Evolutionary conservation across 2,888 invertebrate genomes (phyloP).

Genomic region (Leptinotarsa rubiginosa): DNA sequence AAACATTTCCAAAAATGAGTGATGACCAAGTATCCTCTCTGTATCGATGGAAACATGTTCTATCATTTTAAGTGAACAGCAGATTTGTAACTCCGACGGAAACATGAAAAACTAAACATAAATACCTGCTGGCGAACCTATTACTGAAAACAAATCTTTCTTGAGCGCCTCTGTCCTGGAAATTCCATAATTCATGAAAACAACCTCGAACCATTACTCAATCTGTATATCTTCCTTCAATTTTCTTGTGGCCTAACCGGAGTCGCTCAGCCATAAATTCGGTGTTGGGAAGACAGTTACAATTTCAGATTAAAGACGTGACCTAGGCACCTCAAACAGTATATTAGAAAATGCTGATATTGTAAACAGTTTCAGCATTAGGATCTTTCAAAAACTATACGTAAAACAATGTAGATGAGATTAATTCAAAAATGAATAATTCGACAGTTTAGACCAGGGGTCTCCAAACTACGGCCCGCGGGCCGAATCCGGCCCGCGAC

Average conservation of each 20-base stretch:
- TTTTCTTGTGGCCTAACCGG: constrained; percentile 13
- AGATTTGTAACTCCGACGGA: not conserved
- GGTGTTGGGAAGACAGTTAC: constrained; percentile 24
- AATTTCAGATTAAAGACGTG: constrained; percentile 33
- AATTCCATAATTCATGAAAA: constrained; percentile 30
- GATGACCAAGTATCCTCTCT: too few relatives aligned
- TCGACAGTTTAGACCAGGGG: too few relatives aligned
- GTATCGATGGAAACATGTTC: too few relatives aligned
- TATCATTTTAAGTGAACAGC: not conserved
- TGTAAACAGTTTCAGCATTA: not conserved
- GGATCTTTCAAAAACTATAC: not conserved
- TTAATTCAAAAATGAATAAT: too few relatives aligned
- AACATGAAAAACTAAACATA: not conserved
- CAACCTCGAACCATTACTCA: constrained; percentile 28
- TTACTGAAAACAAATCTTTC: not conserved
- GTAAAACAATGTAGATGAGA: not conserved
- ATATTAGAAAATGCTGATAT: constrained; percentile 26
- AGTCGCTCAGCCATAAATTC: constrained; percentile 29
- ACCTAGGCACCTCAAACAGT: constrained; percentile 26
- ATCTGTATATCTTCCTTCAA: constrained; percentile 17
- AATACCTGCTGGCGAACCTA: not conserved
- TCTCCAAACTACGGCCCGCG: too few relatives aligned
- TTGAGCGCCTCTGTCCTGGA: not conserved
- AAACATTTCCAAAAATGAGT: too few relatives aligned
- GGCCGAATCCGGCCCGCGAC: too few relatives aligned